Conservation (phyloP, 2,797 vertebrate genomes). For the Neomorphus geoffroyi region DNA sequence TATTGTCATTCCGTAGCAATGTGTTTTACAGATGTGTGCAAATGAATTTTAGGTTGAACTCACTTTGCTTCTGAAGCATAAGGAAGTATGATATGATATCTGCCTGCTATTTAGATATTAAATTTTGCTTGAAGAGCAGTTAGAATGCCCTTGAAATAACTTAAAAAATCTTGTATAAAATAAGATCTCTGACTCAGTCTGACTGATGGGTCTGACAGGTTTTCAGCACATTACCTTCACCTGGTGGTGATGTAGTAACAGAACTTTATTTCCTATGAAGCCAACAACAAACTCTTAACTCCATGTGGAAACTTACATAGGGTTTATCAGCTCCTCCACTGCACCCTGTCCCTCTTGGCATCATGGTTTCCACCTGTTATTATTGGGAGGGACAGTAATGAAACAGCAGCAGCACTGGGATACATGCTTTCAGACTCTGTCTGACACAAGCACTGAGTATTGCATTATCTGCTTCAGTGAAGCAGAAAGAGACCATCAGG, state of each 20-base stretch:
- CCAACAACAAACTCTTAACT: not conserved
- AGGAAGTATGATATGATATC: constrained; percentile 33
- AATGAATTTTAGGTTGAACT: constrained; percentile 27
- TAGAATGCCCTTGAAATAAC: not conserved
- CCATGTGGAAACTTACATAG: not conserved
- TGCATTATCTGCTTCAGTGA: constrained; percentile 31
- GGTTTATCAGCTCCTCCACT: not conserved
- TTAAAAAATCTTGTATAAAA: not conserved
- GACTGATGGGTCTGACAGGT: not conserved
- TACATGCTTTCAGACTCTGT: not conserved
- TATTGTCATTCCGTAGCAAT: constrained; percentile 67
- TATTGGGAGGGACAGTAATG: not conserved
- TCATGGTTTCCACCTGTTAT: not conserved
- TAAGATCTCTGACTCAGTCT: not conserved
- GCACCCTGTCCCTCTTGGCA: not conserved
- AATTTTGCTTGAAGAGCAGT: constrained; percentile 26
- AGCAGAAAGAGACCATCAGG: constrained; percentile 35
- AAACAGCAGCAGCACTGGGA: not conserved
- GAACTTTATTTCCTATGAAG: not conserved
- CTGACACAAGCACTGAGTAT: not conserved
- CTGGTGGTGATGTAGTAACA: not conserved
- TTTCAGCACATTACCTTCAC: not conserved
- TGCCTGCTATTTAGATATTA: constrained; percentile 63
- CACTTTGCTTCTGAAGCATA: constrained; percentile 33
- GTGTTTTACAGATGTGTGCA: constrained; percentile 75